Conservation (phyloP, 2,888 invertebrate genomes). For the Xanthia icteritia region DNA sequence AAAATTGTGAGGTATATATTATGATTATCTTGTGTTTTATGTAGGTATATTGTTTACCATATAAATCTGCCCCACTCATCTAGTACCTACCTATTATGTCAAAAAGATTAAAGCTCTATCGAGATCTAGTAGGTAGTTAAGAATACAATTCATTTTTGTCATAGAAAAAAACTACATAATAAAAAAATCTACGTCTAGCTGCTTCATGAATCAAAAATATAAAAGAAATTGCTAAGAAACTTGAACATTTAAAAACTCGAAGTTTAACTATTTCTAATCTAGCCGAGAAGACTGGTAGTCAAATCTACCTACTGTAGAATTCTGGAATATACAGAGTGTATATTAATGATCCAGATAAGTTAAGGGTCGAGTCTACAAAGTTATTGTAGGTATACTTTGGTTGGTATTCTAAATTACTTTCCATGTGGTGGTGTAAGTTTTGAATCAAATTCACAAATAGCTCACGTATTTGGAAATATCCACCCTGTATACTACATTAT, state of each 20-base stretch:
- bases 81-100: constrained; percentile 47
- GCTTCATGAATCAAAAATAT: constrained; percentile 8
- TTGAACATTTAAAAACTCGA: constrained; percentile 20
- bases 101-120: constrained; percentile 65
- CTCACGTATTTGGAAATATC: constrained; percentile 18
- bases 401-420: constrained; percentile 7
- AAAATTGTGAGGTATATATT: constrained; percentile 7
- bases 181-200: constrained; percentile 18
- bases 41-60: background rate
- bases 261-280: constrained; percentile 17
- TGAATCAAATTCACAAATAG: constrained; percentile 32
- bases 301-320: constrained; percentile 9
- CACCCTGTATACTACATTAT: constrained; percentile 39
- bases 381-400: constrained; percentile 1
- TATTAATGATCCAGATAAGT: background rate
- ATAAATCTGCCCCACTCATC: constrained; percentile 21
- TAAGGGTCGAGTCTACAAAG: constrained; percentile 5
- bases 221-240: constrained; percentile 15
- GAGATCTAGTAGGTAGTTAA: constrained; percentile 58
- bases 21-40: constrained; percentile 25
- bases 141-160: constrained; percentile 39
- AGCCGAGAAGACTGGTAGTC: constrained; percentile 7
- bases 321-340: constrained; percentile 22
- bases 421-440: constrained; percentile 8
- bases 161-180: constrained; percentile 27